These are phyloP conservation scores for Ptiloglossa arizonensis DNA, from an alignment of 1,140 invertebrate species.

Conservation along the genomic window DNA sequence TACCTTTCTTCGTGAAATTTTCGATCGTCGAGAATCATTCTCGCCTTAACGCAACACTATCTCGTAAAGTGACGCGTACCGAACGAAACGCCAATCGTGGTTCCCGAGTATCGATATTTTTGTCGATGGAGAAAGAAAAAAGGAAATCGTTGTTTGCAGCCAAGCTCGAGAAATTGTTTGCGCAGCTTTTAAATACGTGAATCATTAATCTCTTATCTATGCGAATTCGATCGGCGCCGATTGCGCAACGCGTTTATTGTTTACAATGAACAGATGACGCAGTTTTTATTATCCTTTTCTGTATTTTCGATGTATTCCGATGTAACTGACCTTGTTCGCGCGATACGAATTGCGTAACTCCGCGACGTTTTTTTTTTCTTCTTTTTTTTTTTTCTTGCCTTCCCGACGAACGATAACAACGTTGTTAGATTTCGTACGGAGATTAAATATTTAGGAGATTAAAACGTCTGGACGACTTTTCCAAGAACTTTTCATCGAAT, in stretches of 20 bases:
- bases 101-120: background rate
- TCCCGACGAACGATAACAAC: background rate
- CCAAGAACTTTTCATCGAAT: no score
- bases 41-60: no score
- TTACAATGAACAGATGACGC: conserved; percentile 15
- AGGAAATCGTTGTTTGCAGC: background rate
- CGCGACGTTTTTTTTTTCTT: background rate
- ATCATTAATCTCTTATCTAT: conserved; percentile 20
- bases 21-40: no score
- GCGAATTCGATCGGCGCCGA: conserved; percentile 18
- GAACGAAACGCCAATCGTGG: no score
- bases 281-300: background rate
- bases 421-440: no score
- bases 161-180: background rate
- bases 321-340: conserved; percentile 48
- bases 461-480: no score
- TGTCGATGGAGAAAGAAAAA: no score
- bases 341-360: conserved; percentile 9
- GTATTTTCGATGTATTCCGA: conserved; percentile 6
- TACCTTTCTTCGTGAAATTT: no score
- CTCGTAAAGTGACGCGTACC: no score
- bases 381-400: background rate
- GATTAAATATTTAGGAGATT: no score
- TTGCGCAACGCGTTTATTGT: conserved; percentile 36
- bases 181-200: background rate